Evolutionary conservation across 2,888 invertebrate genomes (phyloP).

Genomic region (Rhagonycha lutea): DNA sequence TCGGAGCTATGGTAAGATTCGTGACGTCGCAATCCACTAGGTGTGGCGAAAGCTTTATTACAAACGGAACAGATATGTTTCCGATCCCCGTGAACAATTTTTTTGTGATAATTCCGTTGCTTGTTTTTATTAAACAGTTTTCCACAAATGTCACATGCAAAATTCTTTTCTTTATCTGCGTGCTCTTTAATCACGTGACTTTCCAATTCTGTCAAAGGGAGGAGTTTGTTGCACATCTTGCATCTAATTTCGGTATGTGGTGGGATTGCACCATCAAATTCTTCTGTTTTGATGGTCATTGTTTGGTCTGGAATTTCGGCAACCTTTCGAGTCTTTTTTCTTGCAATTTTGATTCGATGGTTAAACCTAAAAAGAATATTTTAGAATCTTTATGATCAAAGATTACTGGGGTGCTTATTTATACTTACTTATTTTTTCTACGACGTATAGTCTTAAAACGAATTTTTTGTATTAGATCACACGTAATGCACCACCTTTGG

Average conservation of each 20-base stretch:
- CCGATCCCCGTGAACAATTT: slow-evolving; percentile 51
- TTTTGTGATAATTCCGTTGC: slow-evolving; percentile 47
- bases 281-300: neutral
- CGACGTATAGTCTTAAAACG: too few relatives aligned
- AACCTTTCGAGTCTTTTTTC: too few relatives aligned
- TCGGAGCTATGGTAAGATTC: slow-evolving; percentile 43
- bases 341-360: too few relatives aligned
- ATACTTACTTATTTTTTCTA: too few relatives aligned
- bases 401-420: too few relatives aligned
- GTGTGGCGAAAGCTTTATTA: slow-evolving; percentile 46
- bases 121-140: slow-evolving; percentile 45
- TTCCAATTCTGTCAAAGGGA: neutral
- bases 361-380: too few relatives aligned
- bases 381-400: too few relatives aligned
- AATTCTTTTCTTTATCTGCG: neutral
- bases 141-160: slow-evolving; percentile 46
- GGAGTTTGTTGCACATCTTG: neutral
- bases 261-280: neutral
- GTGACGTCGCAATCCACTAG: slow-evolving; percentile 20
- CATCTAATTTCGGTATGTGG: neutral
- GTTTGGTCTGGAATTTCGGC: too few relatives aligned
- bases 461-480: too few relatives aligned
- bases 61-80: slow-evolving; percentile 47
- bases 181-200: neutral
- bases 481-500: too few relatives aligned